Conservation (phyloP, 2,888 invertebrate genomes). For the Chymomyza fuscimana region DNA sequence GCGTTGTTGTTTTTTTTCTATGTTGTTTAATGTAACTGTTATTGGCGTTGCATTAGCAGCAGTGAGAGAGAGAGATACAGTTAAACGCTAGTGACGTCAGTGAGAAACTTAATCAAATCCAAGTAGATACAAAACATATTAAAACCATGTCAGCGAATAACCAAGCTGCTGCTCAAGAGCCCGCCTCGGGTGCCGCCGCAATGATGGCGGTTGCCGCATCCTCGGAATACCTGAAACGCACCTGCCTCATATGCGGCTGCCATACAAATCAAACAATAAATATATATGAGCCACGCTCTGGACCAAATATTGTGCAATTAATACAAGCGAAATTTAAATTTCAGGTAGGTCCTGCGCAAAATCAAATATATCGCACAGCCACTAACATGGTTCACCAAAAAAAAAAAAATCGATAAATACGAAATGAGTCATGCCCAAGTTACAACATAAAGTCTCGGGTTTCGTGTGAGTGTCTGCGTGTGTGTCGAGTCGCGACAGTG, state of each 20-base stretch:
- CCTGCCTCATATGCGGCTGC: conserved; percentile 80
- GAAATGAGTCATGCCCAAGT: conserved; percentile 65
- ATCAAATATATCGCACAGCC: not conserved
- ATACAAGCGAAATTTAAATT: conserved; percentile 80
- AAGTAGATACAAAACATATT: not conserved
- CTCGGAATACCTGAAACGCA: conserved; percentile 78
- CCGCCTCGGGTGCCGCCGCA: conserved; percentile 40
- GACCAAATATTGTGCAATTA: conserved; percentile 79
- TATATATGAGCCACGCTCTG: conserved; percentile 79
- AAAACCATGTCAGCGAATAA: conserved; percentile 61
- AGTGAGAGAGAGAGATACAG: not conserved
- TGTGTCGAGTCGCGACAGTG: conserved; percentile 21
- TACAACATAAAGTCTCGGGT: conserved; percentile 32
- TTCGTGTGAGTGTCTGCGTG: conserved; percentile 13
- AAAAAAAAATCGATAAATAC: conserved; percentile 63
- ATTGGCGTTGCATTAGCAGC: conserved; percentile 5
- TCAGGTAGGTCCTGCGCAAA: conserved; percentile 70
- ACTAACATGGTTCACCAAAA: not conserved
- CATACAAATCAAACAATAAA: conserved; percentile 79
- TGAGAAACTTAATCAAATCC: not conserved
- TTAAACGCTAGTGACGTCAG: conserved; percentile 35
- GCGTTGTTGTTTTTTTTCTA: no score
- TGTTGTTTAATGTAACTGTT: conserved; percentile 15
- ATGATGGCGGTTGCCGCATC: conserved; percentile 31
- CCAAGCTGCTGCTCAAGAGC: conserved; percentile 58